Conservation (phyloP, 2,113 vertebrate genomes). For the Muntiacus muntjak region DNA sequence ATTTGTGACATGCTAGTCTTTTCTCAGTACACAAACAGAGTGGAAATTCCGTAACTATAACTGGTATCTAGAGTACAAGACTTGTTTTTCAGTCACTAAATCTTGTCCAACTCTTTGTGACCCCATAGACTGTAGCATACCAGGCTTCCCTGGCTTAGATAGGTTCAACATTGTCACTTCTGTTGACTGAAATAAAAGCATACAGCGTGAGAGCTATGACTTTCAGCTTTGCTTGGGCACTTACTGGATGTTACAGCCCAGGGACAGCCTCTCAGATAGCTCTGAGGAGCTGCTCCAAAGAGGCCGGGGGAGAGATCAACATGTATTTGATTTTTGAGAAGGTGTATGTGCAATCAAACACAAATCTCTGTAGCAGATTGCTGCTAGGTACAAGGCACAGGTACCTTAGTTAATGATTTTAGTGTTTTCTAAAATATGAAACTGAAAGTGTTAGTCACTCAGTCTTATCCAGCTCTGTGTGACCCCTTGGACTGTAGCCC, state of each 20-base stretch:
- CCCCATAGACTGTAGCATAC: neutral
- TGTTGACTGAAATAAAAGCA: neutral
- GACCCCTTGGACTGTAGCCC: neutral
- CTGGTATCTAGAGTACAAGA: neutral
- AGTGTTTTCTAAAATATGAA: neutral
- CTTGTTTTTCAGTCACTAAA: neutral
- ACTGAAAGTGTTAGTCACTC: neutral
- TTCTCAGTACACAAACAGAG: neutral
- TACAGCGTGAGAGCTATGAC: neutral
- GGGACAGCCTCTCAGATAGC: neutral
- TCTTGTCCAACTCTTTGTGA: neutral
- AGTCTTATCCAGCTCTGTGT: neutral
- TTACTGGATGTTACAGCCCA: neutral
- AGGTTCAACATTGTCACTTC: neutral
- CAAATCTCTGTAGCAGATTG: neutral
- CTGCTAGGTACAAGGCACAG: neutral
- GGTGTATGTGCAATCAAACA: neutral
- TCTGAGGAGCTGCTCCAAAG: neutral
- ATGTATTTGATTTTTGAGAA: neutral
- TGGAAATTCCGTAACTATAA: neutral
- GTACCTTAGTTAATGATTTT: neutral
- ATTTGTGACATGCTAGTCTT: neutral
- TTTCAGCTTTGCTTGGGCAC: neutral
- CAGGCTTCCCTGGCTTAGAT: neutral
- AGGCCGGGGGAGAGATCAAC: neutral